Conservation (phyloP, 2,888 invertebrate genomes). For the Myopa testacea region DNA sequence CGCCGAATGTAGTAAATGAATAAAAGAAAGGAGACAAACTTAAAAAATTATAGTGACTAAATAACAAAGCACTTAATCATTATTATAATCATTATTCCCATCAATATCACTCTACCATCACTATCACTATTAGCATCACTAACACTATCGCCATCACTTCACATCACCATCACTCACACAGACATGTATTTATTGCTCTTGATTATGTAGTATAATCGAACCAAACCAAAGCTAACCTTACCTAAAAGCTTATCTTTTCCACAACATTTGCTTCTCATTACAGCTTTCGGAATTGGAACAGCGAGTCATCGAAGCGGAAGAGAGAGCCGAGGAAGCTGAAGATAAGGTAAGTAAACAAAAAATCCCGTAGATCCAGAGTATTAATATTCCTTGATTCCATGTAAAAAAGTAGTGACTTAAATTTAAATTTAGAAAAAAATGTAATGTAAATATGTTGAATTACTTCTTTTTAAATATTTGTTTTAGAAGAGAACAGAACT, state of each 20-base stretch:
- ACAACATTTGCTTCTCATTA: slow-evolving; percentile 54
- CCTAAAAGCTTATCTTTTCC: slow-evolving; percentile 42
- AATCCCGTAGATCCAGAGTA: not conserved
- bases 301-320: slow-evolving; percentile 91
- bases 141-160: not conserved
- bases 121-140: too few relatives aligned
- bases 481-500: not conserved
- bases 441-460: not conserved
- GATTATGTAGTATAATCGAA: not conserved
- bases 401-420: too few relatives aligned
- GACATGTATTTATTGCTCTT: slow-evolving; percentile 1
- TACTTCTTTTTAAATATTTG: not conserved
- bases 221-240: slow-evolving; percentile 12
- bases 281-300: slow-evolving; percentile 95
- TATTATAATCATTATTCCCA: too few relatives aligned
- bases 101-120: too few relatives aligned
- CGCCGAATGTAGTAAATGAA: too few relatives aligned
- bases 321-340: slow-evolving; percentile 92
- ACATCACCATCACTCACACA: not conserved
- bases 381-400: not conserved
- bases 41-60: too few relatives aligned
- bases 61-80: too few relatives aligned
- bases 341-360: slow-evolving; percentile 81
- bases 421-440: too few relatives aligned
- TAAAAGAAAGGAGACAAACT: too few relatives aligned